These are phyloP conservation scores for Proteles cristata DNA, from an alignment of 2,113 vertebrate genomes.

Conservation along the genomic window DNA sequence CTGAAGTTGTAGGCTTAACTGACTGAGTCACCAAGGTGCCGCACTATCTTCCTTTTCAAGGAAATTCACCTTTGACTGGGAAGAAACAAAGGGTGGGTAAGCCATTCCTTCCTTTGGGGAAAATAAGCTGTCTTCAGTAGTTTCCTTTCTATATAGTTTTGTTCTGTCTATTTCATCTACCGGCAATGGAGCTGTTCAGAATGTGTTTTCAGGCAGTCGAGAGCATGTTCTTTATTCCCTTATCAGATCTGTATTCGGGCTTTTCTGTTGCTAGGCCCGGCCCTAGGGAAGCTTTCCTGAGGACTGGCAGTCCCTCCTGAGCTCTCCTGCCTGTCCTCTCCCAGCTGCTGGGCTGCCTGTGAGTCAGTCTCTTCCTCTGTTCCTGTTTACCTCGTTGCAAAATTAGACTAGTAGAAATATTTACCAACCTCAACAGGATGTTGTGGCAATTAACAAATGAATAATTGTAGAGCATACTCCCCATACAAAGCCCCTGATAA, in stretches of 20 bases:
- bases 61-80: background rate
- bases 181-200: background rate
- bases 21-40: no score
- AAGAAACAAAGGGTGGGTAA: background rate
- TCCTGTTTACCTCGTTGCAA: background rate
- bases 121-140: background rate
- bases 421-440: slow-evolving; percentile 39
- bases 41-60: background rate
- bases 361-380: background rate
- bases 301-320: rapidly evolving
- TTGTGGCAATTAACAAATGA: slow-evolving; percentile 2
- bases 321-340: background rate
- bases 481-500: background rate
- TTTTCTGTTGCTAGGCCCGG: rapidly evolving
- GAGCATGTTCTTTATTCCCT: background rate
- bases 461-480: slow-evolving; percentile 13
- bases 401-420: background rate
- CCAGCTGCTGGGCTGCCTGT: background rate
- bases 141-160: background rate
- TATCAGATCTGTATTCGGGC: background rate
- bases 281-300: no score
- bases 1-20: no score
- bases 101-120: background rate
- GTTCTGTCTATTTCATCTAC: background rate
- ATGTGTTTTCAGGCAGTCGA: background rate